Evolutionary conservation across 2,888 invertebrate genomes (phyloP), one percentile per base, ranked within the genome.

Genomic region (Diploptera punctata): DNA sequence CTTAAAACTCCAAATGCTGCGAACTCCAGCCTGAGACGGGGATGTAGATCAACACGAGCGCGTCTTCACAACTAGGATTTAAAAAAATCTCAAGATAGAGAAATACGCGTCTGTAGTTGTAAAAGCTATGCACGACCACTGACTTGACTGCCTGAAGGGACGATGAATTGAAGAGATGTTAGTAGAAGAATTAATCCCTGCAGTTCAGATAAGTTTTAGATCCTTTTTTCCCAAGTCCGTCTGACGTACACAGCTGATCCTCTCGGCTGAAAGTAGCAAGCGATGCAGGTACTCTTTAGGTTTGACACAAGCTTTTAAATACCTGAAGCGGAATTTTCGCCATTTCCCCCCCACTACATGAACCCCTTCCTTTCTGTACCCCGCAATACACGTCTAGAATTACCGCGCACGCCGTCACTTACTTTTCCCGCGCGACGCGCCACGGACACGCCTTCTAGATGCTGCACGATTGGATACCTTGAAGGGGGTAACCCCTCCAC

Each of bases 1-100:
- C 76, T 75, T 61, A 78, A 71, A 57, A 79, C 73, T 72, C 79
- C 77, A 73, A 77, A 79, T 52, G 78, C 78, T 76, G 77, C 76
- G 75, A 79, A 79, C 77, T 78, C 79, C 79, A 79, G 78, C 24
- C 60, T 74, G 62, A 38, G 61, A 33, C 13, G 24, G 52, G 24
- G 61, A 33, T 13, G 24, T 3, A 43, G 19, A 21, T 24, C 52
- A 52, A 52, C 24, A 52, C 52, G 13, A 3, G 52, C 13, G 24
- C 24, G 52, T 26, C 52, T 7, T 52, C 52, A 52, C 52, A 52
- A 52, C 10, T 52, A 5, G 1, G 24, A 21, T 52, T 16, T 9
- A 19, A 52, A 52, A 1, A 13, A 24, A 10, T 52, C 13, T 13
- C 52, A 4, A 21, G 18, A 21, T 18, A 10, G 52, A 21, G 52